Conservation (phyloP, 92 coral and sea anemone genomes). For the Actinostola sp. region DNA sequence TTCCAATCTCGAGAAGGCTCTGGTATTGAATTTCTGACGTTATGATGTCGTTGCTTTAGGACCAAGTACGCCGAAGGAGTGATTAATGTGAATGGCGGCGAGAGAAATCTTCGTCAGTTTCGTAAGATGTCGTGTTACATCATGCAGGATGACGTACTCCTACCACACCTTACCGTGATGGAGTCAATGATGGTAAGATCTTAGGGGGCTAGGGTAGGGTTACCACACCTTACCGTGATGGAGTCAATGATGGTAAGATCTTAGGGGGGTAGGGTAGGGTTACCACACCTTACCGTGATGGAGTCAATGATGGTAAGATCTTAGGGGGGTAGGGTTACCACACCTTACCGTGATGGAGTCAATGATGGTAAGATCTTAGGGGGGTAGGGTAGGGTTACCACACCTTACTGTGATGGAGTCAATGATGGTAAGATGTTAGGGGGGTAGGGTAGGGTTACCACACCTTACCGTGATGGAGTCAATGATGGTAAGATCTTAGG, state of each 20-base stretch:
- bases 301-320: too few species aligned
- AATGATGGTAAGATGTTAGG: constrained; percentile 80
- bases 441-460: too few species aligned
- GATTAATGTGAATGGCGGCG: constrained; percentile 88
- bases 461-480: constrained; percentile 93
- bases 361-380: too few species aligned
- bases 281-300: too few species aligned
- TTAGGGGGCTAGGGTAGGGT: too few species aligned
- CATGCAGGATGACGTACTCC: constrained; percentile 96
- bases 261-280: too few species aligned
- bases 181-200: constrained; percentile 96
- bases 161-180: constrained; percentile 93
- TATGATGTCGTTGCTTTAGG: too few species aligned
- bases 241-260: constrained; percentile 95
- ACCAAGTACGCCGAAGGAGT: constrained; percentile 83
- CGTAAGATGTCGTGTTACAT: constrained; percentile 98
- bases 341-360: too few species aligned
- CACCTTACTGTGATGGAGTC: constrained; percentile 96
- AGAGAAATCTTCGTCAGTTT: constrained; percentile 90
- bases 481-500: constrained; percentile 80
- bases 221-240: constrained; percentile 90
- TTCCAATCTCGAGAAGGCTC: too few species aligned
- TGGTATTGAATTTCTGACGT: too few species aligned
- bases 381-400: constrained; percentile 51
- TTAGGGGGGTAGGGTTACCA: too few species aligned